Evolutionary conservation across 2,888 invertebrate genomes (phyloP).

Genomic region (Strigamia maritima): DNA sequence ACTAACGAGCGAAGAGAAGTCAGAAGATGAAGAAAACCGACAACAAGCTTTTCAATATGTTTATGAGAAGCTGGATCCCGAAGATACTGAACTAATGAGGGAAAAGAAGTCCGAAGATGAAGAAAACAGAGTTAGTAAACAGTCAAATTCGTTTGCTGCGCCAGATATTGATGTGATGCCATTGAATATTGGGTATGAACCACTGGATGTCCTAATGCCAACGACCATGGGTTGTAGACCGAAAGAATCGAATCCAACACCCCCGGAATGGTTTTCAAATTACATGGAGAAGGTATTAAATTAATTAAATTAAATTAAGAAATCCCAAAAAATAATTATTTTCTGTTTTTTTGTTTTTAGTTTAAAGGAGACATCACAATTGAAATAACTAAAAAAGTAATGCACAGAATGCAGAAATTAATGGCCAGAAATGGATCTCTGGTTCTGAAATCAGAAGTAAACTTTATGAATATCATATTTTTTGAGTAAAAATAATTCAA

Average conservation of each 20-base stretch:
- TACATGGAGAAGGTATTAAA: conserved; percentile 40
- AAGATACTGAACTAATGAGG: no score
- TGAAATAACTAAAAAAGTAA: conserved; percentile 35
- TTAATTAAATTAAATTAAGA: no score
- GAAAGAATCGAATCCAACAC: neutral
- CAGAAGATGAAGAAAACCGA: no score
- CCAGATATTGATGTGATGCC: neutral
- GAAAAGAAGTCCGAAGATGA: neutral
- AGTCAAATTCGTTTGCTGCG: neutral
- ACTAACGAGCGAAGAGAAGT: no score
- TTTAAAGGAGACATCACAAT: conserved; percentile 32
- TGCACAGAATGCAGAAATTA: conserved; percentile 34
- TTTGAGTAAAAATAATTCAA: neutral
- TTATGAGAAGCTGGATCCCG: no score
- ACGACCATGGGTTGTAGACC: neutral
- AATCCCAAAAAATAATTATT: neutral
- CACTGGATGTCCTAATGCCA: neutral
- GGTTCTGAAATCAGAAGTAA: neutral
- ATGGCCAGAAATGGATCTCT: neutral
- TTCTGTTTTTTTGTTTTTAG: neutral
- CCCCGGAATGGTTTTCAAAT: conserved; percentile 39
- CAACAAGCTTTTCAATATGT: no score
- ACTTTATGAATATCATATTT: neutral
- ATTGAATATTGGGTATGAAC: neutral
- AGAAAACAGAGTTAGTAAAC: neutral